Conservation (phyloP, 2,113 vertebrate species). For the Festucalex cinctus region DNA sequence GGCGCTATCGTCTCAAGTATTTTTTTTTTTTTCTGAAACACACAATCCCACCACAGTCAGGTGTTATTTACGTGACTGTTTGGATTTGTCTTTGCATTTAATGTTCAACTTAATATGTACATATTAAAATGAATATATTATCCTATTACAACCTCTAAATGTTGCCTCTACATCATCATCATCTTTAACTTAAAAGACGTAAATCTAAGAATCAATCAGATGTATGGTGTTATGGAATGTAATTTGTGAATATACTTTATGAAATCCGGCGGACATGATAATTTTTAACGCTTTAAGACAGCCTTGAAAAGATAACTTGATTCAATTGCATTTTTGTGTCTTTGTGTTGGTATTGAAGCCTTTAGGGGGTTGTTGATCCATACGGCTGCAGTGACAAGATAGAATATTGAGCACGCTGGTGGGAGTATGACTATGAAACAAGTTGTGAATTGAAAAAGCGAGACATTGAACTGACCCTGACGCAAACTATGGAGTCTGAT, state of each 20-base stretch:
- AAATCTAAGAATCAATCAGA: too few species aligned
- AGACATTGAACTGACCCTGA: background rate
- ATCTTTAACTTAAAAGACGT: too few species aligned
- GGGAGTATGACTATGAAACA: background rate
- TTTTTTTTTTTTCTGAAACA: background rate
- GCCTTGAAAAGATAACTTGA: background rate
- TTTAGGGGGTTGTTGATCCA: background rate
- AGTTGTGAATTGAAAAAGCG: background rate
- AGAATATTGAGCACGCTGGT: background rate
- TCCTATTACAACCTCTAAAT: too few species aligned
- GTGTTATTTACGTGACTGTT: too few species aligned
- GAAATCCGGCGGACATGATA: too few species aligned
- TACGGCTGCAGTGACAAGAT: background rate
- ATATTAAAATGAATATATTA: background rate
- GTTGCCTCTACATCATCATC: too few species aligned
- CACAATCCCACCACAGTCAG: background rate
- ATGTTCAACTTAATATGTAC: background rate
- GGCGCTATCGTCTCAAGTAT: background rate
- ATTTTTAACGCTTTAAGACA: too few species aligned
- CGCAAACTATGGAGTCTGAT: background rate
- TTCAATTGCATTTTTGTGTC: background rate
- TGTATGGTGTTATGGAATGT: too few species aligned
- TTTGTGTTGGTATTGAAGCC: background rate
- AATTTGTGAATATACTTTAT: too few species aligned
- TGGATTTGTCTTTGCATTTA: background rate